These are phyloP conservation scores for Pomacea canaliculata DNA, from an alignment of 2,888 invertebrate genomes.

Conservation along the genomic window DNA sequence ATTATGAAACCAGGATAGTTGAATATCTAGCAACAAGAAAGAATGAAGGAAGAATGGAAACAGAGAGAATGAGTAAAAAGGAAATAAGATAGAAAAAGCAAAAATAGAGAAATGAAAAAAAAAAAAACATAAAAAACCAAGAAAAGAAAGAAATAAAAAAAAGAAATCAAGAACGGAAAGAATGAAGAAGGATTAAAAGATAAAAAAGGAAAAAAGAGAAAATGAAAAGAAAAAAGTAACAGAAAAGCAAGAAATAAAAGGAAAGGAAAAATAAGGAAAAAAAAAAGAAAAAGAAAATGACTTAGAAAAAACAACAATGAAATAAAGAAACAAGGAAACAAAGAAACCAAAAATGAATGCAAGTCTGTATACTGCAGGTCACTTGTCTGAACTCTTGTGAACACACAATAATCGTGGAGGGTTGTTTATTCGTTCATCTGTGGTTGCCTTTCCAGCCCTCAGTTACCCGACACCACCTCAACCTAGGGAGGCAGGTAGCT, in stretches of 20 bases:
- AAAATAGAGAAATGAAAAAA: not conserved
- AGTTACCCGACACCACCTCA: no score
- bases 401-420: no score
- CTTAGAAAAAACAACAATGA: not conserved
- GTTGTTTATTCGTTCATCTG: no score
- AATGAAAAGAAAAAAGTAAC: not conserved
- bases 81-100: not conserved
- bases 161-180: not conserved
- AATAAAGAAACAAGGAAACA: not conserved
- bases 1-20: no score
- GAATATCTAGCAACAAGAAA: not conserved
- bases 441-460: no score
- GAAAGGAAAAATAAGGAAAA: not conserved
- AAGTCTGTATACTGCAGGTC: no score
- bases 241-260: not conserved
- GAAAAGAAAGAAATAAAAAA: not conserved
- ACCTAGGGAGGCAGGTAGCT: no score
- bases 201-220: not conserved
- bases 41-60: not conserved
- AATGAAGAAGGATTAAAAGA: not conserved
- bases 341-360: not conserved
- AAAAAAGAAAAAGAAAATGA: not conserved
- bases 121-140: not conserved
- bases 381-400: no score
- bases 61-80: not conserved